Evolutionary conservation across 2,888 invertebrate genomes (phyloP), one percentile per base, ranked within the genome.

Genomic region (Tillus elongatus): DNA sequence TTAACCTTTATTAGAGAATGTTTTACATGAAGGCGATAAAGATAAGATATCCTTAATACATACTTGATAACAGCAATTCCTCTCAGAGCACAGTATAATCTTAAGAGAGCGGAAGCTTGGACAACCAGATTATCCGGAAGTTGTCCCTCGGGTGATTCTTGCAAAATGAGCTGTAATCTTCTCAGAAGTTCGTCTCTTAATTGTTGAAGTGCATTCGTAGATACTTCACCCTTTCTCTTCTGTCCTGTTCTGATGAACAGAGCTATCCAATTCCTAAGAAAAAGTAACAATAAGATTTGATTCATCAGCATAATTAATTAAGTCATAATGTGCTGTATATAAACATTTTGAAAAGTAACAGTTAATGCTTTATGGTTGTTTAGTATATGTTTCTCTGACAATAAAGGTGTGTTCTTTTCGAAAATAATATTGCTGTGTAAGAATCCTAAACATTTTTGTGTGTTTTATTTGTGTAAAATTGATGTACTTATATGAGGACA

Each of bases 1-100:
- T n/a, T n/a, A n/a, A n/a, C n/a, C n/a, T n/a, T n/a, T n/a, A n/a
- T n/a, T n/a, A n/a, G n/a, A n/a, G n/a, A n/a, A n/a, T n/a, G n/a
- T n/a, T n/a, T n/a, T n/a, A n/a, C n/a, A n/a, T n/a, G n/a, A n/a
- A n/a, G 8, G 10, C 6, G 10, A 9, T 15, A 28, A 11, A 28
- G 8, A 28, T 16, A 30, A 30, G 11, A 15, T 31, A 4, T 14
- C 12, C 10, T 31, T 13, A 12, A 4, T 35, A 56, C 64, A 61
- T 70, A 86, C 76, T 93, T 93, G 9, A 93, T 82, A 1, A 88
- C 87, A 1, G 92, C 93, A 39, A 95, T 90, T 30, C 91, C 92
- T 50, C 91, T 75, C 1, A 96, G 69, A 1, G 95, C 92, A 65
- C 93, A 93, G 60, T 93, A 93, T 0, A 96, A 71, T 29, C 93